phyloP scores from a whole-genome alignment of 2,113 vertebrate species.

The Gracilinanus agilis region DNA sequence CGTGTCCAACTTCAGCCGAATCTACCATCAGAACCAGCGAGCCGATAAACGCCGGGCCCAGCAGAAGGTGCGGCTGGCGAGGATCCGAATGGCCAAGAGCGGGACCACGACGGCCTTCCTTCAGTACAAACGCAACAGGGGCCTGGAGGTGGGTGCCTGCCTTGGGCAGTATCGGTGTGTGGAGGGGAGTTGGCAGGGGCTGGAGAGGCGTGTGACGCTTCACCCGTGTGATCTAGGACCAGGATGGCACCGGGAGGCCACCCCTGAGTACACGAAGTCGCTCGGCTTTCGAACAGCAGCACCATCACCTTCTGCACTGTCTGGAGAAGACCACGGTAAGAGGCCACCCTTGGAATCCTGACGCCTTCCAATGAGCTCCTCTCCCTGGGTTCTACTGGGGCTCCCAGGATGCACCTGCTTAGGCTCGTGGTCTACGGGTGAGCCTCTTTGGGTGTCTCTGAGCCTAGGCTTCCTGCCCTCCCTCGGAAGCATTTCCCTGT shows the following conservation, averaged over 20 bases:
- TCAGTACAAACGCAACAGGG: slow-evolving; percentile 91
- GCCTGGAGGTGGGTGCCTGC: slow-evolving; percentile 85
- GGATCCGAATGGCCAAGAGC: slow-evolving; percentile 93
- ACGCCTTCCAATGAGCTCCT: background rate
- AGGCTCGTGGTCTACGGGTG: background rate
- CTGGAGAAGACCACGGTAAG: slow-evolving; percentile 95
- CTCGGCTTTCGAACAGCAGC: slow-evolving; percentile 92
- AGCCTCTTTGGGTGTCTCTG: too few relatives aligned
- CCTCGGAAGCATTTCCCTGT: background rate
- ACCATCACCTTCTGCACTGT: slow-evolving; percentile 93
- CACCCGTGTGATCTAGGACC: slow-evolving; percentile 79
- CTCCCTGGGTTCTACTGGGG: background rate
- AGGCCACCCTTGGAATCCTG: background rate
- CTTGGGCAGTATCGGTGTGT: background rate
- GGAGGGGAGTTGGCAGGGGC: background rate
- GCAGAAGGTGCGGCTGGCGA: slow-evolving; percentile 92
- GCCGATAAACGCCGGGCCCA: slow-evolving; percentile 87
- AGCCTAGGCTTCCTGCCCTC: too few relatives aligned
- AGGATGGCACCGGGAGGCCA: slow-evolving; percentile 83
- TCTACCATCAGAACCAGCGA: slow-evolving; percentile 97
- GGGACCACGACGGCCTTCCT: slow-evolving; percentile 93
- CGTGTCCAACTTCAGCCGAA: slow-evolving; percentile 95
- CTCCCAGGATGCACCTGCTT: slow-evolving; percentile 33
- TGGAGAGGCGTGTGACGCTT: slow-evolving; percentile 36
- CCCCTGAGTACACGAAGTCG: slow-evolving; percentile 89